phyloP scores from a whole-genome alignment of 2,113 vertebrate species.

The Megaleporinus macrocephalus region DNA sequence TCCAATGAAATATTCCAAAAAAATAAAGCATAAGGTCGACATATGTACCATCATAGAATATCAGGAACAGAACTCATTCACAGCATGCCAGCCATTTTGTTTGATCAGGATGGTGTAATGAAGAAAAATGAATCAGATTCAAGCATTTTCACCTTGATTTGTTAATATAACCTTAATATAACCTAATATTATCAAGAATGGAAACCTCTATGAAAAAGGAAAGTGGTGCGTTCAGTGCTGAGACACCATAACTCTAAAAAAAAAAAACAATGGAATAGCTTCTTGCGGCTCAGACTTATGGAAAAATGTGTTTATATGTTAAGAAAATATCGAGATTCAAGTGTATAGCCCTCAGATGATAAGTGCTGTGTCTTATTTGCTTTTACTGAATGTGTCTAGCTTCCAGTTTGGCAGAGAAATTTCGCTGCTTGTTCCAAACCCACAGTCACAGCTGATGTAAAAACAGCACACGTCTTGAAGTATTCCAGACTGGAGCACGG shows the following conservation, averaged over 20 bases:
- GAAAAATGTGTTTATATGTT: background rate
- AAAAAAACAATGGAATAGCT: background rate
- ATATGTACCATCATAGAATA: too few relatives aligned
- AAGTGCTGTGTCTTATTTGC: background rate
- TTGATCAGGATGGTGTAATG: background rate
- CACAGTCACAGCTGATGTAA: background rate
- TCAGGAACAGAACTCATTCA: too few relatives aligned
- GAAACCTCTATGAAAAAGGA: background rate
- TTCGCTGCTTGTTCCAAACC: background rate
- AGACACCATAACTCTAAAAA: background rate
- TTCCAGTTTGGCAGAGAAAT: background rate
- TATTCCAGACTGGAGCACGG: background rate
- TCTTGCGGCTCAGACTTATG: background rate
- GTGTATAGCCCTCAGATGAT: background rate
- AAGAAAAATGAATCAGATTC: too few relatives aligned
- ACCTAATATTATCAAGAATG: background rate
- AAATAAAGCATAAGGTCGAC: too few relatives aligned
- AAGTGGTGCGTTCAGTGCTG: too few relatives aligned
- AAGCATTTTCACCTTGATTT: too few relatives aligned
- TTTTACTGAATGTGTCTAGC: background rate
- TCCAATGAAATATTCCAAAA: too few relatives aligned
- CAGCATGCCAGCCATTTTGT: too few relatives aligned
- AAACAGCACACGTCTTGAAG: background rate
- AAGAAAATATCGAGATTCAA: background rate
- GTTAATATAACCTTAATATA: too few relatives aligned